Base-by-base conservation (phyloP, 2,113 vertebrate genomes). In the Amblyornis subalaris region DNA sequence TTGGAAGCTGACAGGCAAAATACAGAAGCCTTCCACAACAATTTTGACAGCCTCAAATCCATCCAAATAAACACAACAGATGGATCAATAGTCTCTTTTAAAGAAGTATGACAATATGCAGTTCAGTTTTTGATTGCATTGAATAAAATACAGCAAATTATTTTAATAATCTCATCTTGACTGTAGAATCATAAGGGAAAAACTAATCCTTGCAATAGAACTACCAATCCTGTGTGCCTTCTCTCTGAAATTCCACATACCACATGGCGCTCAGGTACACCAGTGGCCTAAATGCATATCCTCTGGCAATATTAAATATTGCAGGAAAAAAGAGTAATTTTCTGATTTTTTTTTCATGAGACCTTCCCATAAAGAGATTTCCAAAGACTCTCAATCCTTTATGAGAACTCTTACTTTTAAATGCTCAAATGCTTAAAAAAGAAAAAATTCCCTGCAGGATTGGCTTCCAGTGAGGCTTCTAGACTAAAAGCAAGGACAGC, bases 381-480 rank as follows among this genome's bases (percentile, higher is more conserved):
- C 10, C 7, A 23, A 67, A 61, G 31, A n/a, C 17, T 40, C 25
- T 40, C 14, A 33, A 38, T 53, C 40, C 26, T 89, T 53, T 14
- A 29, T 7, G 7, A 60, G 8, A 60, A 61, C 57, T 82, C 42
- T 48, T 38, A 61, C 57, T 82, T 36, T 48, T 38, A 83, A 86
- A 47, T 21, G 18, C 42, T 69, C 36, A 47, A 44, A 70, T 22
- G 14, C 29, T 47, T 15, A 7, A 3, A 81, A 58, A 80, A 76
- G 28, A 64, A 69, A 25, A 25, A 9, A 7, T 19, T 54, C 51
- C 54, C 65, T 44, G 13, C 3, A 48, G 3, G 1, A 60, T 0
- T 19, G 1, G 7, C 44, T 86, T 84, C 72, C 40, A 47, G 18
- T 20, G 7, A 89, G 22, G 55, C 28, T 44, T 85, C 25, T 6